These are phyloP conservation scores for Maniola jurtina DNA, from an alignment of 1,140 invertebrate species.

Conservation along the genomic window DNA sequence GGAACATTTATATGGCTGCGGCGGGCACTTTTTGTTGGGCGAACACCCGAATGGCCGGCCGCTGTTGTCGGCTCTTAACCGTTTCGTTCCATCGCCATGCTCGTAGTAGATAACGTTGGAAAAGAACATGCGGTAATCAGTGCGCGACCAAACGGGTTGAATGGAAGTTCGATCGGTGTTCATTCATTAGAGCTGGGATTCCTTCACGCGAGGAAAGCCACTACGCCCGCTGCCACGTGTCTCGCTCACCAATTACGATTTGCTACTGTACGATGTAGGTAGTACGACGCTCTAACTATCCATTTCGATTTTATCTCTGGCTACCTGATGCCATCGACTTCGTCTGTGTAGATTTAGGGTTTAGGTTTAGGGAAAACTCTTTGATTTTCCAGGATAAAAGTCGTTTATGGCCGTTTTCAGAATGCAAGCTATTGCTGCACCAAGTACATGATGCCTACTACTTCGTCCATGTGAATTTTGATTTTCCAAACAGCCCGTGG, in stretches of 20 bases:
- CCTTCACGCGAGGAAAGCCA: slow-evolving; percentile 54
- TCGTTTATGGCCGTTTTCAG: no score
- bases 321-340: no score
- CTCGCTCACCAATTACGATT: slow-evolving; percentile 5
- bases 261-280: background rate
- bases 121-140: slow-evolving; percentile 66
- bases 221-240: slow-evolving; percentile 22
- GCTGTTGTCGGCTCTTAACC: slow-evolving; percentile 40
- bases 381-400: no score
- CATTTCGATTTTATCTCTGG: background rate
- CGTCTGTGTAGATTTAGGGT: no score
- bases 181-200: slow-evolving; percentile 66
- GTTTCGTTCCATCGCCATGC: slow-evolving; percentile 29
- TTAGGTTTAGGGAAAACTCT: no score
- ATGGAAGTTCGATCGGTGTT: slow-evolving; percentile 60
- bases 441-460: no score
- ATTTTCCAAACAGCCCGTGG: no score
- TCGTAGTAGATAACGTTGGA: slow-evolving; percentile 72
- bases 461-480: no score
- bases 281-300: background rate
- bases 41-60: slow-evolving; percentile 28
- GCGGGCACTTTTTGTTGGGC: slow-evolving; percentile 35
- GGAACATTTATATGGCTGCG: background rate
- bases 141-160: slow-evolving; percentile 72
- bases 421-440: no score